Base-by-base conservation (phyloP, 2,888 invertebrate species). In the Thyatira batis region DNA sequence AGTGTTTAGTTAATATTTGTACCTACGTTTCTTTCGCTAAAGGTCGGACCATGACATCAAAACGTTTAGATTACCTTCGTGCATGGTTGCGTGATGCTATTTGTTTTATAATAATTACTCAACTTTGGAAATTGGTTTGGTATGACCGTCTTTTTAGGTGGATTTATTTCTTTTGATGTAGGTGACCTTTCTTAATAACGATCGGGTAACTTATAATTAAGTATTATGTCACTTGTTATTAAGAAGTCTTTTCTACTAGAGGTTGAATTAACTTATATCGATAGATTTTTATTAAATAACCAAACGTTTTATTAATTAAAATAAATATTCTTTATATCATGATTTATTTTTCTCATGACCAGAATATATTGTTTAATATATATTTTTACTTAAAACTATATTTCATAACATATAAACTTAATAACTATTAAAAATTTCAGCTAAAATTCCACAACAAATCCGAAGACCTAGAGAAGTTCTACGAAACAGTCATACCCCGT, bases 381-480 rank as follows among this genome's bases (percentile, higher is more conserved):
- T n/a, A n/a, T n/a, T n/a, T n/a, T n/a, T n/a, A n/a, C n/a, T n/a
- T n/a, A n/a, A n/a, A n/a, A n/a, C n/a, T n/a, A n/a, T n/a, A n/a
- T n/a, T n/a, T n/a, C n/a, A n/a, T n/a, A n/a, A n/a, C n/a, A n/a
- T n/a, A n/a, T n/a, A n/a, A n/a, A n/a, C n/a, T n/a, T n/a, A n/a
- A n/a, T n/a, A n/a, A n/a, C n/a, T n/a, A 39, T 39, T 39, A 60
- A 66, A 49, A 20, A 64, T 80, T 84, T 39, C 87, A 95, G 95
- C 80, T 95, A 39, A 93, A 94, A 79, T 92, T 94, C 71, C 94
- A 94, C 81, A 85, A 89, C 55, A 86, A 92, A 56, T 92, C 88
- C 43, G 92, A 93, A 23, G 88, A 94, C 44, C 79, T 93, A 54
- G 91, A 93, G 33, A 86, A 88, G 23, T 93, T 94, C 68, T 92